Base-by-base conservation (phyloP, 2,113 vertebrate species). In the Cariama cristata region DNA sequence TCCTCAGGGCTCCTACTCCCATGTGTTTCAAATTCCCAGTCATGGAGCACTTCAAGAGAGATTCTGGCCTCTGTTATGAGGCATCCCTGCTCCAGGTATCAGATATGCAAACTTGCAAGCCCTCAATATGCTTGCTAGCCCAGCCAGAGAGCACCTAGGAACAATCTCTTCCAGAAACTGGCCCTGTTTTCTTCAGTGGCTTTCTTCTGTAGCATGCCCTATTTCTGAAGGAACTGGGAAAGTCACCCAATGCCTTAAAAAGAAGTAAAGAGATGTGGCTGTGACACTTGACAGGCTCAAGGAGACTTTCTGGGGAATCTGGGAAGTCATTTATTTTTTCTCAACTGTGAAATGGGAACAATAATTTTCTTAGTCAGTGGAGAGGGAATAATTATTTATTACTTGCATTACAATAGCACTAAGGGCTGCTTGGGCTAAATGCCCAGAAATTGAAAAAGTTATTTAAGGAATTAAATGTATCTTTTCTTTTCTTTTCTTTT, bases 381-480 rank as follows among this genome's bases (percentile, higher is more conserved):
- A 88, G 82, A 93, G 33, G 44, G 79, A 92, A 67, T 86, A 85
- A 84, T 95, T 95, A 97, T 88, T 96, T 96, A 97, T 91, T 95
- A 67, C 86, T 93, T 90, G 73, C 32, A 64, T 81, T 95, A 82
- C 76, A 94, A 60, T 84, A 91, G 47, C 79, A 67, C 44, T 95
- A 86, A 95, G 44, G 76, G 60, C 63, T 93, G 21, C 26, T 84
- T 95, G 90, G 92, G 90, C 92, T 93, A 74, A 90, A 93, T 93
- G 88, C 90, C 92, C 88, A 95, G 92, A 92, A 94, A 94, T 19
- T 55, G 40, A 87, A 81, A 68, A 95, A 93, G 93, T 77, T 80
- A 80, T 83, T 96, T 88, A 91, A 86, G 47, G 59, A 92, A 94
- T 80, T 90, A 92, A 88, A 28, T 74, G 26, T 38, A 11, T 38